A percentile compares a stretch with the other conserved stretches of the same genome.
These are phyloP conservation scores for Heliopora coerulea DNA, from an alignment of 92 coral and sea anemone genomes.

Conservation along the genomic window DNA sequence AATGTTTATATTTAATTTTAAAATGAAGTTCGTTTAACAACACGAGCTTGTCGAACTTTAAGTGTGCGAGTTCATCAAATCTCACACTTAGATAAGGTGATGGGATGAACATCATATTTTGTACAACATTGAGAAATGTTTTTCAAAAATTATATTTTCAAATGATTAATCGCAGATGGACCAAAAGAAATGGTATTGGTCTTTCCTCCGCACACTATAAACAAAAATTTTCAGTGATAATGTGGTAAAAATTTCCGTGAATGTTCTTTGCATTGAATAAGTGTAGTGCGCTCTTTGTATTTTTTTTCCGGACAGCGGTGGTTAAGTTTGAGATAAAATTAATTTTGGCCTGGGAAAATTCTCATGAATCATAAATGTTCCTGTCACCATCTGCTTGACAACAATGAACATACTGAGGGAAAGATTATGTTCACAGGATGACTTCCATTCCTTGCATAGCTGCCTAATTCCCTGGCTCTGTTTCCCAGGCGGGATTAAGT, in stretches of 20 bases:
- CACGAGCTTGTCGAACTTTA: too few species aligned
- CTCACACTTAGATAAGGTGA: too few species aligned
- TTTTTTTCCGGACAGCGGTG: conserved; percentile 11
- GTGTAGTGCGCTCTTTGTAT: not conserved
- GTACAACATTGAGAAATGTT: too few species aligned
- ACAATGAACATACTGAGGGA: conserved; percentile 19
- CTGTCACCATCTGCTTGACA: not conserved
- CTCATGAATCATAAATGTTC: conserved; percentile 17
- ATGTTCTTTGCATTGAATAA: too few species aligned
- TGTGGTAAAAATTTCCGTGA: too few species aligned
- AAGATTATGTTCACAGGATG: conserved; percentile 20
- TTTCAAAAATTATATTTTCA: too few species aligned
- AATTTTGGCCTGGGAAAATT: conserved; percentile 16
- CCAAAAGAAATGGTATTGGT: not conserved
- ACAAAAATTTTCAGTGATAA: too few species aligned
- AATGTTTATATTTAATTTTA: not conserved
- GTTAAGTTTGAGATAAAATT: conserved; percentile 23
- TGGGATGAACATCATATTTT: too few species aligned
- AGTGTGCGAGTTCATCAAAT: too few species aligned
- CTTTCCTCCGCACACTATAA: too few species aligned
- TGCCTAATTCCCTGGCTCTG: not conserved
- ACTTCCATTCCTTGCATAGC: conserved; percentile 18
- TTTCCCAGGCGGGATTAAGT: not conserved
- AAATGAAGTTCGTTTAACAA: too few species aligned
- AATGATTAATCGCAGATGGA: not conserved